Evolutionary conservation across 2,113 vertebrate species (phyloP), one percentile per base, ranked within the genome.

Genomic region (Tonatia bakeri): DNA sequence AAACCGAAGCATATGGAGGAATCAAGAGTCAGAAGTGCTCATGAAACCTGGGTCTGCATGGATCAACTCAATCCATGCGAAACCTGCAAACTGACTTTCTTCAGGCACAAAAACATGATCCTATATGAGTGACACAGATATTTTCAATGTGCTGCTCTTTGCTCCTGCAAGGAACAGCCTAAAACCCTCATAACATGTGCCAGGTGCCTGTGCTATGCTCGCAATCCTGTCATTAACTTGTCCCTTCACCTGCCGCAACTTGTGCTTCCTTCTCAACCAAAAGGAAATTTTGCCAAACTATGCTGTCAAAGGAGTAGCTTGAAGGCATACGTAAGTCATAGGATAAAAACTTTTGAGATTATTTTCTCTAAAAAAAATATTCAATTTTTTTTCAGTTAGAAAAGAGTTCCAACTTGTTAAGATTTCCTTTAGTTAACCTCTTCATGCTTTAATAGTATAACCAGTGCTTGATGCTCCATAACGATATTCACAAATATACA

Each of bases 311-410:
- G 11, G 14, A 67, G 36, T 43, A 61, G 31, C 40, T 77, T 81
- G 11, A 82, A 67, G 43, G 14, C 33, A 76, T 50, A 38, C 1
- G 12, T 91, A 83, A 89, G 31, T 87, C 19, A 72, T 5, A 70
- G 20, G 3, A 84, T 73, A 43, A 81, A 94, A 89, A 76, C 24
- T 77, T 96, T 45, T 59, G 64, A 95, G 38, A 61, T 56, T 77
- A 86, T 70, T 92, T 95, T 88, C 10, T 75, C 43, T 88, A 76
- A 93, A 72, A 77, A 77, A 77, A 86, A 73, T 26, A 81, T 8
- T 73, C n/a, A 11, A 73, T 22, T 26, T 50, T 81, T 72, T 90
- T 67, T 28, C n/a, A 56, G 13, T 70, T 91, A 91, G 61, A 77
- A n/a, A 91, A 81, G 7, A 86, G 84, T 1, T 69, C 56, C 22